Evolutionary conservation across 2,113 vertebrate species (phyloP).

Genomic region (Coracopsis vasa): DNA sequence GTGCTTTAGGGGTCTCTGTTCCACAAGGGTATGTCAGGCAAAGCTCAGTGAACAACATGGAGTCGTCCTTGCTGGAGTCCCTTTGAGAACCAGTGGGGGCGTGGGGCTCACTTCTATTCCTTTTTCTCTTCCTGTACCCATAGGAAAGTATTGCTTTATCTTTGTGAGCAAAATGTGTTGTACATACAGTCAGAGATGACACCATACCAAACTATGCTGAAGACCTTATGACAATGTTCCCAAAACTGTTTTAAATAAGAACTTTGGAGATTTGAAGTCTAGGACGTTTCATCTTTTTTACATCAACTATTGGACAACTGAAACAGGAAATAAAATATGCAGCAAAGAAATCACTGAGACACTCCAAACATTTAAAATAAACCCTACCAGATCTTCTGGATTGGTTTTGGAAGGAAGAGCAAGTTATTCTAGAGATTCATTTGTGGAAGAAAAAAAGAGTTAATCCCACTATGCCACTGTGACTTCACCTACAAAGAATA

Average conservation of each 20-base stretch:
- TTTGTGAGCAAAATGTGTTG: accelerated
- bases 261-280: neutral
- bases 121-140: neutral
- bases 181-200: neutral
- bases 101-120: neutral
- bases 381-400: neutral
- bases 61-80: accelerated
- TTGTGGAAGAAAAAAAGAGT: neutral
- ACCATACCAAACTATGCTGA: neutral
- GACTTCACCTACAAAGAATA: neutral
- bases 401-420: neutral
- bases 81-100: neutral
- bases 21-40: accelerated
- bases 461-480: neutral
- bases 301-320: neutral
- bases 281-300: neutral
- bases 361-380: neutral
- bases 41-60: neutral
- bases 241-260: neutral
- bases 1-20: neutral
- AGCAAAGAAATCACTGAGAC: neutral
- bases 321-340: neutral
- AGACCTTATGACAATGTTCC: neutral
- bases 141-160: neutral
- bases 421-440: neutral